Evolutionary conservation across 2,113 vertebrate species (phyloP).

Genomic region (Ornithorhynchus anatinus): DNA sequence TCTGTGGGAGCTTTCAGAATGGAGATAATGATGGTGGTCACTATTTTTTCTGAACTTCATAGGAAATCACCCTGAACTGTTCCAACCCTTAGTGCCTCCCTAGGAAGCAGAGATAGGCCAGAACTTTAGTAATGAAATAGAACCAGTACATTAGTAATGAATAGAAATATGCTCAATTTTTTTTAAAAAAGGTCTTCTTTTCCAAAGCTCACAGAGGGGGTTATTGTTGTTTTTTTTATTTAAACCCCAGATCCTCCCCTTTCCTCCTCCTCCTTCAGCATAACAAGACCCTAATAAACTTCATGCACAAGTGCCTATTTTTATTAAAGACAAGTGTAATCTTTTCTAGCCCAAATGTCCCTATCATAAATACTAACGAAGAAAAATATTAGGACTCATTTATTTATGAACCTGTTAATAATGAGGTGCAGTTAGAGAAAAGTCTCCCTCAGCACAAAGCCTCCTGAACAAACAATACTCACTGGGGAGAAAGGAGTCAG

Average conservation of each 20-base stretch:
- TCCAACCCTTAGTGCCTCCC: too few relatives aligned
- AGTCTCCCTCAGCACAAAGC: constrained; percentile 85
- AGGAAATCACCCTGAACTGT: too few relatives aligned
- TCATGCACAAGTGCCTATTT: constrained; percentile 88
- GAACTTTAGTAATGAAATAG: too few relatives aligned
- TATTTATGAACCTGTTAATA: constrained; percentile 95
- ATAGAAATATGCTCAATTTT: too few relatives aligned
- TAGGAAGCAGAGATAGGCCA: too few relatives aligned
- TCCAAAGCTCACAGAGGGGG: background rate
- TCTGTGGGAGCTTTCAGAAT: too few relatives aligned
- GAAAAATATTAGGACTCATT: constrained; percentile 89
- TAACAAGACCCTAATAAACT: constrained; percentile 83
- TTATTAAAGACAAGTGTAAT: constrained; percentile 88
- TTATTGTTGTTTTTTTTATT: constrained; percentile 52
- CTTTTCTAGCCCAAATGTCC: constrained; percentile 83
- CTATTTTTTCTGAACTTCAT: too few relatives aligned
- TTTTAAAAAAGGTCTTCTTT: too few relatives aligned
- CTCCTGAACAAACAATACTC: constrained; percentile 84
- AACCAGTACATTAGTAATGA: too few relatives aligned
- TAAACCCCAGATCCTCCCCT: constrained; percentile 65
- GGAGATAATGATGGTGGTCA: too few relatives aligned
- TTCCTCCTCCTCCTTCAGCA: constrained; percentile 50
- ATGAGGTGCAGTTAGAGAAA: constrained; percentile 84
- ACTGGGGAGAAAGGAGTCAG: constrained; percentile 80
- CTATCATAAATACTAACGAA: constrained; percentile 87